These are phyloP conservation scores for Eutolmus rufibarbis DNA, from an alignment of 2,888 invertebrate genomes.

Conservation along the genomic window DNA sequence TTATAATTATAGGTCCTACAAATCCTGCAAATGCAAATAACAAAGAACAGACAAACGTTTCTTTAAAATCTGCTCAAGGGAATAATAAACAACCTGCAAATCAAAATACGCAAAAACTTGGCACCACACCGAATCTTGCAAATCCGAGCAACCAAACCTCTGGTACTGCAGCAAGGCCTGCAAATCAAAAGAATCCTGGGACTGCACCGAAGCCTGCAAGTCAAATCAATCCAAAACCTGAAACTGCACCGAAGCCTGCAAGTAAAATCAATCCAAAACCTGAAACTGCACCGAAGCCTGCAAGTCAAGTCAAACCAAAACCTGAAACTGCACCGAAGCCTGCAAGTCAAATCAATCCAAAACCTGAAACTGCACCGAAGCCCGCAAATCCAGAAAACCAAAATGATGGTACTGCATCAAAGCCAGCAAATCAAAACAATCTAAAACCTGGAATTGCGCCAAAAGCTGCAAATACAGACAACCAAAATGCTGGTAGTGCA, in stretches of 20 bases:
- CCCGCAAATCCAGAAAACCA: background rate
- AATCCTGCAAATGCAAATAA: background rate
- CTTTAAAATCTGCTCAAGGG: background rate
- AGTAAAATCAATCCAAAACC: background rate
- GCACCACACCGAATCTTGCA: background rate
- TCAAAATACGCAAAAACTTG: background rate
- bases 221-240: background rate
- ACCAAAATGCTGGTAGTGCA: background rate
- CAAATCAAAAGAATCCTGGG: background rate
- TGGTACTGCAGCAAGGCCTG: background rate
- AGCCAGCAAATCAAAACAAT: background rate
- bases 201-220: background rate
- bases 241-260: background rate
- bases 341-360: background rate
- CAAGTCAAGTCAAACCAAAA: background rate
- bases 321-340: background rate
- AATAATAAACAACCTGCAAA: background rate
- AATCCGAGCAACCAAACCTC: background rate
- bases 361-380: background rate
- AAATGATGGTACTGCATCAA: background rate
- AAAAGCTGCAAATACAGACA: background rate
- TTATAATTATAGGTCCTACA: background rate
- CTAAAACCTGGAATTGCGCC: background rate
- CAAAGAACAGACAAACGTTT: background rate
- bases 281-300: background rate